phyloP scores from a whole-genome alignment of 2,797 vertebrate species.

The Melanotaenia pygmaea region DNA sequence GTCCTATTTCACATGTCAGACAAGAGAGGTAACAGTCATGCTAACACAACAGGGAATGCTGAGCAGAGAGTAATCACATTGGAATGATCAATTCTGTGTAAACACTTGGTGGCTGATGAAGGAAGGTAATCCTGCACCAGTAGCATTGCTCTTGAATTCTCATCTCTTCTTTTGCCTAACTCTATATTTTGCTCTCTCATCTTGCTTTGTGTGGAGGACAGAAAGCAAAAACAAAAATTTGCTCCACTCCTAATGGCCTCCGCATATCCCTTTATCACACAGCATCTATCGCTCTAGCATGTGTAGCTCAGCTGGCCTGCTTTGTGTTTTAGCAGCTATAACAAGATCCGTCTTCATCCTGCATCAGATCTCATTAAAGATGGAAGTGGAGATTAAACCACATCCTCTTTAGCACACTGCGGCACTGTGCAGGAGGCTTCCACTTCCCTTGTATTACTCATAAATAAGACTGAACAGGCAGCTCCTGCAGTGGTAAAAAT shows the following conservation, averaged over 20 bases:
- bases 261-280: constrained; percentile 57
- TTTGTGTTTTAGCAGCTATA: constrained; percentile 60
- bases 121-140: constrained; percentile 71
- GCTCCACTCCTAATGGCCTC: constrained; percentile 55
- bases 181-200: constrained; percentile 19
- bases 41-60: constrained; percentile 34
- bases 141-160: constrained; percentile 60
- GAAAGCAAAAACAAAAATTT: constrained; percentile 56
- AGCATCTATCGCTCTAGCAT: constrained; percentile 48
- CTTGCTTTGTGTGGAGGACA: constrained; percentile 32
- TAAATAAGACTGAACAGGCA: constrained; percentile 70
- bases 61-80: constrained; percentile 35
- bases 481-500: constrained; percentile 60
- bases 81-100: constrained; percentile 69
- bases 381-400: constrained; percentile 77
- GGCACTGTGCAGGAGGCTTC: constrained; percentile 61
- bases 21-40: constrained; percentile 23
- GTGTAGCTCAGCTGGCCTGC: constrained; percentile 42
- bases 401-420: constrained; percentile 66
- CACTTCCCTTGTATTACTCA: constrained; percentile 60
- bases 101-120: constrained; percentile 47
- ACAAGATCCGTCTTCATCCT: constrained; percentile 65
- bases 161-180: constrained; percentile 42
- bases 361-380: constrained; percentile 81
- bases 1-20: constrained; percentile 28